Conservation (phyloP, 2,888 invertebrate genomes). For the Pantelozetes paolii region DNA sequence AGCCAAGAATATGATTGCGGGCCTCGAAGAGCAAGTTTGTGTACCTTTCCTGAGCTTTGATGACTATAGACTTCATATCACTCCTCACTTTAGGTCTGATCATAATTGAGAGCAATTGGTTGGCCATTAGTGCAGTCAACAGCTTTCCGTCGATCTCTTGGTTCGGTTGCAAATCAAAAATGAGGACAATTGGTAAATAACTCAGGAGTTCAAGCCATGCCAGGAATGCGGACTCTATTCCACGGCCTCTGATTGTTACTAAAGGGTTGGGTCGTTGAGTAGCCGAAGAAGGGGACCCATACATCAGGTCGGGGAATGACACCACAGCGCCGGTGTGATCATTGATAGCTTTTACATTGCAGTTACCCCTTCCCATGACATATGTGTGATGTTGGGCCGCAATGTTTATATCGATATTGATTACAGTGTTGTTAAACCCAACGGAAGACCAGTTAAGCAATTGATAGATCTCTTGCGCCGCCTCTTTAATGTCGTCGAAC, state of each 20-base stretch:
- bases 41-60: slow-evolving; percentile 38
- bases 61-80: slow-evolving; percentile 29
- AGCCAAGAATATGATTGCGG: too few species aligned
- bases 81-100: slow-evolving; percentile 47
- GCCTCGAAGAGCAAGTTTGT: not conserved
- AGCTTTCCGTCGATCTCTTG: slow-evolving; percentile 62
- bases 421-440: slow-evolving; percentile 59
- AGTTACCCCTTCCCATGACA: slow-evolving; percentile 76
- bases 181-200: slow-evolving; percentile 81
- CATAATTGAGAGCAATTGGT: slow-evolving; percentile 59
- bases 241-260: slow-evolving; percentile 80
- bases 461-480: slow-evolving; percentile 45
- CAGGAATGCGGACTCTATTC: slow-evolving; percentile 52
- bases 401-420: slow-evolving; percentile 89
- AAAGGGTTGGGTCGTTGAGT: slow-evolving; percentile 64
- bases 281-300: not conserved
- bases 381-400: slow-evolving; percentile 88
- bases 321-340: slow-evolving; percentile 79
- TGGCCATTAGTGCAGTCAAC: slow-evolving; percentile 50
- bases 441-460: slow-evolving; percentile 44
- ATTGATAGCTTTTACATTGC: slow-evolving; percentile 75
- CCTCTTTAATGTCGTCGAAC: slow-evolving; percentile 43
- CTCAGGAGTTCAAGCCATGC: slow-evolving; percentile 43
- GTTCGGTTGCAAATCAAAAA: slow-evolving; percentile 77
- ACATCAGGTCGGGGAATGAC: slow-evolving; percentile 70